Evolutionary conservation across 2,797 vertebrate genomes (phyloP).

Genomic region (Squalus acanthias): DNA sequence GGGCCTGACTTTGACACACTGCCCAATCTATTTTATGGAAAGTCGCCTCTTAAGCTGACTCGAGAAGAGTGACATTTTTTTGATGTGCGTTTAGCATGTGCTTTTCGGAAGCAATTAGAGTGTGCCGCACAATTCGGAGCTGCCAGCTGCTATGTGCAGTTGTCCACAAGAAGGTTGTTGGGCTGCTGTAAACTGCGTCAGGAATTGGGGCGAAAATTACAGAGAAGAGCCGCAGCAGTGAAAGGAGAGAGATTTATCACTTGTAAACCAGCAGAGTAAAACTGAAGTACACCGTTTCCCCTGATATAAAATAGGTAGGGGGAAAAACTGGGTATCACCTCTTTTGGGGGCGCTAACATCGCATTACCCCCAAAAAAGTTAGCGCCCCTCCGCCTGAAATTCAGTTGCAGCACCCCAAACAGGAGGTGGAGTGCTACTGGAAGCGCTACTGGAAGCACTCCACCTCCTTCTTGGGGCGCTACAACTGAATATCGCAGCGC

Average conservation of each 20-base stretch:
- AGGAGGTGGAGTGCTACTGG: too few relatives aligned
- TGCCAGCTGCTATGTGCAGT: background rate
- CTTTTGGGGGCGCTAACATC: too few relatives aligned
- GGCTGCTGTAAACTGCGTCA: background rate
- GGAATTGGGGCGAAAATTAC: background rate
- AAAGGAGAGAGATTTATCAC: background rate
- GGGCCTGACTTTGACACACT: background rate
- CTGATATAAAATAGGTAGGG: background rate
- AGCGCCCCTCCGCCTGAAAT: too few relatives aligned
- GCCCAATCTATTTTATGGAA: background rate
- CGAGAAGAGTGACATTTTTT: background rate
- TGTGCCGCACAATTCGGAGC: background rate
- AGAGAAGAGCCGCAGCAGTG: background rate
- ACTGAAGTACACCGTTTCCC: background rate
- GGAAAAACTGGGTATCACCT: background rate
- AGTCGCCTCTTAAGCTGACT: background rate
- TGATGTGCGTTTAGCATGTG: background rate
- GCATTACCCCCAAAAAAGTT: too few relatives aligned
- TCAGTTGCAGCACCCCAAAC: too few relatives aligned
- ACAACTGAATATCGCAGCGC: too few relatives aligned
- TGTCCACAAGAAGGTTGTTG: background rate
- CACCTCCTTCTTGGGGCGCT: too few relatives aligned
- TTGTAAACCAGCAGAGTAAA: background rate
- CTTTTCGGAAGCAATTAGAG: background rate
- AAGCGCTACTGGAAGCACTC: too few relatives aligned